phyloP scores from a whole-genome alignment of 1,140 invertebrate species.

The Meteorus sp. region DNA sequence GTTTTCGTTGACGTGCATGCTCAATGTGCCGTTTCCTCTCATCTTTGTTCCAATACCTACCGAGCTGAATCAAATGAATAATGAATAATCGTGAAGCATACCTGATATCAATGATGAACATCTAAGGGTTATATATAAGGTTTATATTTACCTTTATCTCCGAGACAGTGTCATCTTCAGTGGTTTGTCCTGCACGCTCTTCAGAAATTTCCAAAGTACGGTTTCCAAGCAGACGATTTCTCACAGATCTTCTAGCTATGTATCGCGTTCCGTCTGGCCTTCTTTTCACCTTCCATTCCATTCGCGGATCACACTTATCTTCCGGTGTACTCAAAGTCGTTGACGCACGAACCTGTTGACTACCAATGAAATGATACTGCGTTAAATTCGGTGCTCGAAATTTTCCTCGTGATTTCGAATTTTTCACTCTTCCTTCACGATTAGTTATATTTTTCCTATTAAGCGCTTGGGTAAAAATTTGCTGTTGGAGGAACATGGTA shows the following conservation, averaged over 20 bases:
- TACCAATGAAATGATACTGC: constrained; percentile 66
- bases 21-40: constrained; percentile 77
- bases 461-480: constrained; percentile 67
- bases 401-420: constrained; percentile 47
- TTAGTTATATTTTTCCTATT: constrained; percentile 50
- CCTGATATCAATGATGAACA: background rate
- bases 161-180: constrained; percentile 81
- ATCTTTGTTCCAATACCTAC: constrained; percentile 80
- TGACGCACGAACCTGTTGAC: constrained; percentile 58
- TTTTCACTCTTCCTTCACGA: constrained; percentile 38
- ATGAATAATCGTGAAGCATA: constrained; percentile 9
- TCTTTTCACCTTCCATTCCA: constrained; percentile 82
- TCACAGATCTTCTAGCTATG: constrained; percentile 72
- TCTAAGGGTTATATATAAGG: background rate
- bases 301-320: constrained; percentile 57
- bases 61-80: constrained; percentile 57
- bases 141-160: constrained; percentile 68
- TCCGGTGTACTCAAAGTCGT: constrained; percentile 44
- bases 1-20: constrained; percentile 68
- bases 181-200: constrained; percentile 73
- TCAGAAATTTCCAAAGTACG: constrained; percentile 70
- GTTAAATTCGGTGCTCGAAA: constrained; percentile 63
- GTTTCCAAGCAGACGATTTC: constrained; percentile 71
- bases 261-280: constrained; percentile 78
- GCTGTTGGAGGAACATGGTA: constrained; percentile 73